Evolutionary conservation across 2,797 vertebrate species (phyloP), one percentile per base, ranked within the genome.

Genomic region (Darevskia nairensis): DNA sequence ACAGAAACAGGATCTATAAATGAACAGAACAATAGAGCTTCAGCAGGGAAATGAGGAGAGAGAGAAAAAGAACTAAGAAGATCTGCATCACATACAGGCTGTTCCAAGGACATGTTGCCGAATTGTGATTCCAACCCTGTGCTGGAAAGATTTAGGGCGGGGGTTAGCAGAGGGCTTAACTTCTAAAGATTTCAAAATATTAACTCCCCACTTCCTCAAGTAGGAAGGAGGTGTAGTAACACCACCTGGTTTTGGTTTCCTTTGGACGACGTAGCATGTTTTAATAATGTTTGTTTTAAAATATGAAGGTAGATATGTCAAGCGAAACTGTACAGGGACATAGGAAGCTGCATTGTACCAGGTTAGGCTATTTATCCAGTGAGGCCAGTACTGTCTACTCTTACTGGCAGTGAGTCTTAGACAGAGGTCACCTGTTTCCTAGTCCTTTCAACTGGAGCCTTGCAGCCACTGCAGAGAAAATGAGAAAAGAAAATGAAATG

Each of bases 1-100:
- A 69, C 17, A 39, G 32, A 86, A 77, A 81, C n/a, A 89, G 69
- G 55, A 85, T 72, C 79, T 69, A 76, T 77, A 82, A 82, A 82
- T 89, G 80, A 78, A 86, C 39, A 68, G 35, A 82, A 72, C 66
- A 72, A 76, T 69, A 61, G 72, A 64, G 23, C 21, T 59, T 85
- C 39, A 39, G 4, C 66, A 64, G 23, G 64, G 23, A 86, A 79
- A 44, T 23, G 55, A 29, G 15, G 10, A 23, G 27, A 7, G 2
- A 39, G 11, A 1, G n/a, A 39, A 75, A 19, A 23, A 17, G 50
- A 61, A 61, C 25, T 32, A 39, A 39, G 69, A 61, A 13, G 68
- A 55, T 84, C 61, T 41, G 25, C 75, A 41, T 17, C 35, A 27
- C 46, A 78, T 84, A 41, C 39, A 41, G 44, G 46, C 46, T 59